Conservation (phyloP, 64 coral and sea anemone genomes). For the Pocillopora verrucosa region DNA sequence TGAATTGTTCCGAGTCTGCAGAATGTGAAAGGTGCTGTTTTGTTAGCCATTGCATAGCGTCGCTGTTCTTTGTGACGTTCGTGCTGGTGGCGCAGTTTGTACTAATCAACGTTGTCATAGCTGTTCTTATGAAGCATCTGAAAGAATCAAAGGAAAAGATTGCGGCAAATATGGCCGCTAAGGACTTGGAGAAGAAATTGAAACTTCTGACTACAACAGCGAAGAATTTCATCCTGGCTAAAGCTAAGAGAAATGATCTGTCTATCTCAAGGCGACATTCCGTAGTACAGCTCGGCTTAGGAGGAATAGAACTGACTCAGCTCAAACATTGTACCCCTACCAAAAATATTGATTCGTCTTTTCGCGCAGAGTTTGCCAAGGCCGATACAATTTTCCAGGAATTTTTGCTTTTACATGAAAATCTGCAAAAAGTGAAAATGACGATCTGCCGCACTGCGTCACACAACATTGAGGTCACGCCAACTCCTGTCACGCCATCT, state of each 20-base stretch:
- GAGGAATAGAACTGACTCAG: constrained; percentile 84
- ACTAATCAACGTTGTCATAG: constrained; percentile 93
- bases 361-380: constrained; percentile 59
- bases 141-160: constrained; percentile 98
- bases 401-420: constrained; percentile 74
- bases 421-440: constrained; percentile 65
- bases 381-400: constrained; percentile 86
- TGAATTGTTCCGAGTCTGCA: constrained; percentile 43
- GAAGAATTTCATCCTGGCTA: constrained; percentile 73
- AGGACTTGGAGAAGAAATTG: constrained; percentile 78
- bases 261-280: constrained; percentile 62
- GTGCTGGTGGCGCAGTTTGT: constrained; percentile 98
- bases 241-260: constrained; percentile 51
- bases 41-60: constrained; percentile 81
- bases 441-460: constrained; percentile 65
- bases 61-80: constrained; percentile 93
- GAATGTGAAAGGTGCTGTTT: constrained; percentile 66
- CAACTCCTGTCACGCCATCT: not conserved
- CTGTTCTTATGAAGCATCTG: constrained; percentile 97
- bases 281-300: constrained; percentile 70
- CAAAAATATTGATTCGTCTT: constrained; percentile 43
- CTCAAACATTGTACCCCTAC: constrained; percentile 49
- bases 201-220: constrained; percentile 73
- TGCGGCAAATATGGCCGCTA: constrained; percentile 75
- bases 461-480: constrained; percentile 46